These are phyloP conservation scores for Galerucella nymphaeae DNA, from an alignment of 2,888 invertebrate species.

Conservation along the genomic window DNA sequence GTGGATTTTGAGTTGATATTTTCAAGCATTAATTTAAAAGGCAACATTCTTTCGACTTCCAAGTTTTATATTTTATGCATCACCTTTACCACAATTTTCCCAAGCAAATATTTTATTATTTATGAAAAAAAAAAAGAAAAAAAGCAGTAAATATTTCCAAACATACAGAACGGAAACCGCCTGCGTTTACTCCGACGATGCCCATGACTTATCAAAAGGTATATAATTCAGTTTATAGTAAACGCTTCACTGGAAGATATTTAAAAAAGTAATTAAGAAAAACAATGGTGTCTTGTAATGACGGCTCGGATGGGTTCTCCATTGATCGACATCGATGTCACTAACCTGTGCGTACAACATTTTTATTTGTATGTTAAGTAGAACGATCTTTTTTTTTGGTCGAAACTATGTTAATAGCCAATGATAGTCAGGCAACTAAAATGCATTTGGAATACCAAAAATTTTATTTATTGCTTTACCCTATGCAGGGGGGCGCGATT, in stretches of 20 bases:
- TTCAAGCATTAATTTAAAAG: too few relatives aligned
- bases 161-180: conserved; percentile 1
- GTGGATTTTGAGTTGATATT: too few relatives aligned
- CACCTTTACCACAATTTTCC: background rate
- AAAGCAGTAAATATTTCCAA: background rate
- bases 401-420: conserved; percentile 9
- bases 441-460: background rate
- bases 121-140: background rate
- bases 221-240: conserved; percentile 4
- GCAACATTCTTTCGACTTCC: background rate
- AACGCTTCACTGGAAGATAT: conserved; percentile 19
- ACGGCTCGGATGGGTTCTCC: conserved; percentile 22
- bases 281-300: conserved; percentile 28
- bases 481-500: too few relatives aligned
- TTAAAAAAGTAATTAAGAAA: conserved; percentile 25
- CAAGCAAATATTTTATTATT: background rate
- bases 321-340: conserved; percentile 27
- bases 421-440: background rate
- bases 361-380: conserved; percentile 13
- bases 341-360: conserved; percentile 20
- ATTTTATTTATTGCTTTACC: background rate
- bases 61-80: background rate
- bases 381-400: conserved; percentile 12
- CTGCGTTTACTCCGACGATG: conserved; percentile 6
- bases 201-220: conserved; percentile 8